A percentile compares a stretch with the other conserved stretches of the same genome.
Evolutionary conservation across 2,797 vertebrate species (phyloP).

Genomic region (Knipowitschia caucasica): DNA sequence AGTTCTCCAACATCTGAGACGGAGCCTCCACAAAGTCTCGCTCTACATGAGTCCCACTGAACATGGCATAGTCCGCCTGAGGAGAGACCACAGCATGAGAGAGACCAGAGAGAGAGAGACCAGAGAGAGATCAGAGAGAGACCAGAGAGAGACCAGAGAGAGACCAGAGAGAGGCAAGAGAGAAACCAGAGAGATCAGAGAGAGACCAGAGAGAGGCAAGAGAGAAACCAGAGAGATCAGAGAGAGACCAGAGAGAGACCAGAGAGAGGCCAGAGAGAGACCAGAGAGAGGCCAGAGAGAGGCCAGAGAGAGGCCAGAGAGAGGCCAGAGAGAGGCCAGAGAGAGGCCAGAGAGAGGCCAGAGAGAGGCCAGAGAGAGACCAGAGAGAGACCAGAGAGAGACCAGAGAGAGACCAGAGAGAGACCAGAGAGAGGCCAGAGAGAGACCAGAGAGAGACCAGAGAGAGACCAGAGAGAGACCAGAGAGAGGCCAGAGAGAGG

Average conservation of each 20-base stretch:
- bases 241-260: background rate
- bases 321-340: background rate
- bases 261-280: background rate
- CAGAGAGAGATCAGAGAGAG: background rate
- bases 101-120: background rate
- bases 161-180: background rate
- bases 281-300: background rate
- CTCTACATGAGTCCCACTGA: conserved; percentile 95
- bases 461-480: no score
- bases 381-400: background rate
- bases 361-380: background rate
- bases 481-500: conserved; percentile 26
- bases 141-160: background rate
- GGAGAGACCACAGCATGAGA: conserved; percentile 64
- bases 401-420: background rate
- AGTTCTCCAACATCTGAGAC: conserved; percentile 98
- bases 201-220: background rate
- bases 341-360: no score
- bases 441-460: background rate
- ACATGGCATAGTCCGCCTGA: conserved; percentile 94
- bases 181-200: no score
- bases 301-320: background rate
- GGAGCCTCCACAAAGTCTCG: conserved; percentile 95
- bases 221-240: background rate
- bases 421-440: background rate